These are phyloP conservation scores for Apomyelois bistriatella DNA, from an alignment of 2,888 invertebrate genomes.

Conservation along the genomic window DNA sequence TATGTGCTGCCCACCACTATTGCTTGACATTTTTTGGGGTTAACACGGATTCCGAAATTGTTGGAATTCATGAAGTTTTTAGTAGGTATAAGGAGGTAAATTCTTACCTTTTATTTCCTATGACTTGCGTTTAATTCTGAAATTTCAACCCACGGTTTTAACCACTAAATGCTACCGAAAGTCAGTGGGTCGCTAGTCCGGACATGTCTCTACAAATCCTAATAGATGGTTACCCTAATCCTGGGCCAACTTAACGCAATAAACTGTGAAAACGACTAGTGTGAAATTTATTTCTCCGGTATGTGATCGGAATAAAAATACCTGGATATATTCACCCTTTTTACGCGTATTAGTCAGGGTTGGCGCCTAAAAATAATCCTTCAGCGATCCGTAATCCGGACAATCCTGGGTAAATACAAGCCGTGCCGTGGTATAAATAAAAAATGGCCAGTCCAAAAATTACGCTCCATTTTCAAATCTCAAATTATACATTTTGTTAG, in stretches of 20 bases:
- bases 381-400: slow-evolving; percentile 6
- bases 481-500: too few relatives aligned
- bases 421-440: background rate
- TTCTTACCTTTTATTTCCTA: too few relatives aligned
- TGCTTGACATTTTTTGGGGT: too few relatives aligned
- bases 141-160: background rate
- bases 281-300: slow-evolving; percentile 1
- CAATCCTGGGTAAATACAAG: background rate
- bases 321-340: slow-evolving; percentile 6
- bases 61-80: too few relatives aligned
- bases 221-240: background rate
- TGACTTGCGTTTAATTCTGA: too few relatives aligned
- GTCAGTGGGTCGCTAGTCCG: background rate
- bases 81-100: too few relatives aligned
- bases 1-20: too few relatives aligned
- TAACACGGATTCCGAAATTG: too few relatives aligned
- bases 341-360: slow-evolving; percentile 5
- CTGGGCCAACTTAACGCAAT: slow-evolving; percentile 3
- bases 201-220: background rate
- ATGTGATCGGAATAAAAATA: slow-evolving; percentile 13
- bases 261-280: background rate
- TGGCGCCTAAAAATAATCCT: slow-evolving; percentile 8
- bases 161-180: background rate
- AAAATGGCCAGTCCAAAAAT: background rate
- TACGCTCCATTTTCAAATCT: too few relatives aligned